phyloP scores from a whole-genome alignment of 2,888 invertebrate species.

The Nudaria mundana region DNA sequence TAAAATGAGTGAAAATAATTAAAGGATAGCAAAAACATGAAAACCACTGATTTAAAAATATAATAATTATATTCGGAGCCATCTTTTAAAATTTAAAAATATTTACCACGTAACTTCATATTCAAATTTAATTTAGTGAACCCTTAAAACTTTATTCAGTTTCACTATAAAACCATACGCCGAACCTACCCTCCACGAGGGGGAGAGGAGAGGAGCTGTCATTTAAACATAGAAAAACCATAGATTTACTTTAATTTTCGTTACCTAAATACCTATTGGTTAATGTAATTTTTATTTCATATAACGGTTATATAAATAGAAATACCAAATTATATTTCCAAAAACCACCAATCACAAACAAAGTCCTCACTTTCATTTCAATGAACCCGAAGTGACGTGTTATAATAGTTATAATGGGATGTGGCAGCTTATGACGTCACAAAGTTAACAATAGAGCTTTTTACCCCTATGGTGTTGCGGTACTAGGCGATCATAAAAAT shows the following conservation, averaged over 20 bases:
- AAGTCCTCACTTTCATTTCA: too few relatives aligned
- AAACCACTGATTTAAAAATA: conserved; percentile 15
- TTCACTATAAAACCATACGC: conserved; percentile 6
- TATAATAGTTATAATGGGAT: background rate
- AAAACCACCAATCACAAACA: too few relatives aligned
- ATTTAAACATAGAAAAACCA: too few relatives aligned
- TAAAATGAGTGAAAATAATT: too few relatives aligned
- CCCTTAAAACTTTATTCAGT: conserved; percentile 18
- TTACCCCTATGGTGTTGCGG: conserved; percentile 58
- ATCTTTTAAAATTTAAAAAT: conserved; percentile 19
- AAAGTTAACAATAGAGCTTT: conserved; percentile 45
- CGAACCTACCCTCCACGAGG: background rate
- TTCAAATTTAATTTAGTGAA: conserved; percentile 22
- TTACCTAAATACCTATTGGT: too few relatives aligned
- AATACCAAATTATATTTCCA: too few relatives aligned
- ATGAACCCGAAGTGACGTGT: too few relatives aligned
- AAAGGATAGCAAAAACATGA: too few relatives aligned
- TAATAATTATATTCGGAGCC: conserved; percentile 18
- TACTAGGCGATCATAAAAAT: conserved; percentile 65
- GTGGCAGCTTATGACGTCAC: conserved; percentile 21
- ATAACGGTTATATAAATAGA: too few relatives aligned
- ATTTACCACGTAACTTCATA: conserved; percentile 21
- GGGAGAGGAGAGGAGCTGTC: background rate
- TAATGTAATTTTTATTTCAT: too few relatives aligned
- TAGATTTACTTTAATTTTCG: too few relatives aligned